These are phyloP conservation scores for Actenoides hombroni DNA, from an alignment of 2,113 vertebrate species.

Conservation along the genomic window DNA sequence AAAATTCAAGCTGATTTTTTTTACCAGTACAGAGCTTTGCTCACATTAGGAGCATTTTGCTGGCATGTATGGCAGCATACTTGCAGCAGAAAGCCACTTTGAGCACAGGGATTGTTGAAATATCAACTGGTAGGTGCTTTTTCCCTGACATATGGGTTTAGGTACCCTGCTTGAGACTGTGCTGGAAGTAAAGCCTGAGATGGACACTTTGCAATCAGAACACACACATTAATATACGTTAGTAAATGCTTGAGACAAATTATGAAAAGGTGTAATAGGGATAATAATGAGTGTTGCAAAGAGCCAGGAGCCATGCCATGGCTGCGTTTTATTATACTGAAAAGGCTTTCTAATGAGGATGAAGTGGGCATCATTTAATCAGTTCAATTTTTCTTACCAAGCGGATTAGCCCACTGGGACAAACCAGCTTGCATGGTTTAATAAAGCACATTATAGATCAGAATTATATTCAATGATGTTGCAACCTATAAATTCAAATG, in stretches of 20 bases:
- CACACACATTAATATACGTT: not conserved
- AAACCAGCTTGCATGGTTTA: constrained; percentile 35
- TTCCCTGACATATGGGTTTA: not conserved
- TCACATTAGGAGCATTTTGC: not conserved
- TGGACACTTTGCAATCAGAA: not conserved
- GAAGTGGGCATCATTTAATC: constrained; percentile 29
- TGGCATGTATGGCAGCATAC: not conserved
- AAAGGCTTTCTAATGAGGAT: constrained; percentile 44
- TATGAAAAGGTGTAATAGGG: not conserved
- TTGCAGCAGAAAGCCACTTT: not conserved
- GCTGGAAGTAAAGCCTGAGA: not conserved
- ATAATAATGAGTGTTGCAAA: constrained; percentile 8
- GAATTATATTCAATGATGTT: constrained; percentile 36
- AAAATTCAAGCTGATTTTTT: not conserved
- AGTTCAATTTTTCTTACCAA: constrained; percentile 23
- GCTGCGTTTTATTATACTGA: not conserved
- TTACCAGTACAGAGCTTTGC: not conserved
- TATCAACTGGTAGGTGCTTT: not conserved
- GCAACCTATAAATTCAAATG: constrained; percentile 59
- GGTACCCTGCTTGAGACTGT: not conserved
- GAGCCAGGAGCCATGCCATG: not conserved
- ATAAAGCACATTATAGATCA: constrained; percentile 42
- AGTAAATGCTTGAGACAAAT: constrained; percentile 11
- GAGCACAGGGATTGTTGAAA: not conserved
- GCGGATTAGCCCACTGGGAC: constrained; percentile 23